Evolutionary conservation across 2,113 vertebrate genomes (phyloP), one percentile per base, ranked within the genome.

Genomic region (Alectura lathami): DNA sequence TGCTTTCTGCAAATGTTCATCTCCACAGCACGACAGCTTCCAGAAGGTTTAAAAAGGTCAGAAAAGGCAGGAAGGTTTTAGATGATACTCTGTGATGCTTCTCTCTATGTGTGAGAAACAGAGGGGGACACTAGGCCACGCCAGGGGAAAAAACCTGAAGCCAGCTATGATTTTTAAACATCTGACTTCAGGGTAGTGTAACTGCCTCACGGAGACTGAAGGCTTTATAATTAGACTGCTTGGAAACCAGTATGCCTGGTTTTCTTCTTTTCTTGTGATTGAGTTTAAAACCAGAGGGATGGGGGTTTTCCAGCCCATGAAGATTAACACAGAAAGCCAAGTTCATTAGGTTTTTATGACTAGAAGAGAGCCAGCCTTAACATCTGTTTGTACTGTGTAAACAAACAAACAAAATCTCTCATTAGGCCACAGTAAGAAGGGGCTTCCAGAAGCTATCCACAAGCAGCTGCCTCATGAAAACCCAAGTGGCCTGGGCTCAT

Each of bases 381-480:
- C 34, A 54, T 38, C 63, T 86, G 32, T 48, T 89, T 73, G n/a
- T 36, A 8, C 8, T 30, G n/a, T 57, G 40, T 59, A 83, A 92
- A 60, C 11, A 86, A 86, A 72, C 38, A 63, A 77, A 64, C 32
- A 63, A 70, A 53, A 42, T 53, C 78, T 78, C 77, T 66, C 45
- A 62, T 87, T 36, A 80, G 50, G 47, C 20, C 17, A 63, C 16
- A 83, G 8, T 23, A 12, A 9, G 50, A 42, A 38, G 26, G 32
- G 9, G 17, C 50, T 91, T 66, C 26, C 84, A 88, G 50, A 76
- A 81, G 77, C 43, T 32, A 74, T 21, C 76, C 60, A 32, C 23
- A 32, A 83, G 21, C 4, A 7, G 40, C 64, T 89, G 57, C 36
- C 54, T 85, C 84, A 67, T 83, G 69, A 72, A 87, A 91, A 73